Percentiles rank a stretch among this genome's conserved stretches.
Conservation (phyloP, 2,113 vertebrate species). For the Chrysochloris asiatica region DNA sequence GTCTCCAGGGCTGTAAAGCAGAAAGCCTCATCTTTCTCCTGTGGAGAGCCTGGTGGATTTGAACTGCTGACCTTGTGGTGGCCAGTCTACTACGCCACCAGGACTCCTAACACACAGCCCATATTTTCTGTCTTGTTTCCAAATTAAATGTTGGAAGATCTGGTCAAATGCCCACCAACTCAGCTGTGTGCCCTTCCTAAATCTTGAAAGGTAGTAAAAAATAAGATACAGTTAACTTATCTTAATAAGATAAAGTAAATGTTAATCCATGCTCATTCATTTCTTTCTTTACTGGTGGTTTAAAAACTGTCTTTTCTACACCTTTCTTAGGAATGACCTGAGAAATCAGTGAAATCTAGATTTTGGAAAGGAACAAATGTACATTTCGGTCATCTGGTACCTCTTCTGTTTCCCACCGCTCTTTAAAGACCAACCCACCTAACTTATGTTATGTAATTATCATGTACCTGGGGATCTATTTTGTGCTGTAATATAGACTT, state of each 20-base stretch:
- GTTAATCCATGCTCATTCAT: background rate
- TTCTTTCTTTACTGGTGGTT: background rate
- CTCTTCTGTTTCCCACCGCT: background rate
- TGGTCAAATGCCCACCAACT: background rate
- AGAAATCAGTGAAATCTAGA: background rate
- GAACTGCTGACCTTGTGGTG: too few relatives aligned
- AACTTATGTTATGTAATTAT: too few relatives aligned
- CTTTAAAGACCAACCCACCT: background rate
- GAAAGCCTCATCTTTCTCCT: too few relatives aligned
- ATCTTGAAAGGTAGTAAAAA: background rate
- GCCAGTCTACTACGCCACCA: too few relatives aligned
- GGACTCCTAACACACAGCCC: background rate
- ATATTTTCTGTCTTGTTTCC: background rate
- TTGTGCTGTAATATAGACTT: background rate
- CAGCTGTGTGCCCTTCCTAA: background rate
- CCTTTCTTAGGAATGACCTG: background rate
- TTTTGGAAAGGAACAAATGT: background rate
- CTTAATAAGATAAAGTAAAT: background rate
- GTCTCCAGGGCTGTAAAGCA: too few relatives aligned
- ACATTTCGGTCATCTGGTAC: background rate
- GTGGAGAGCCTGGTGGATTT: too few relatives aligned
- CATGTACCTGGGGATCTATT: background rate
- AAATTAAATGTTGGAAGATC: background rate
- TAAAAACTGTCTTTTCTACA: background rate
- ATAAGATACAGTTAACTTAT: background rate